These are phyloP conservation scores for Drosophila borborema DNA, from an alignment of 2,888 invertebrate species.

Conservation along the genomic window DNA sequence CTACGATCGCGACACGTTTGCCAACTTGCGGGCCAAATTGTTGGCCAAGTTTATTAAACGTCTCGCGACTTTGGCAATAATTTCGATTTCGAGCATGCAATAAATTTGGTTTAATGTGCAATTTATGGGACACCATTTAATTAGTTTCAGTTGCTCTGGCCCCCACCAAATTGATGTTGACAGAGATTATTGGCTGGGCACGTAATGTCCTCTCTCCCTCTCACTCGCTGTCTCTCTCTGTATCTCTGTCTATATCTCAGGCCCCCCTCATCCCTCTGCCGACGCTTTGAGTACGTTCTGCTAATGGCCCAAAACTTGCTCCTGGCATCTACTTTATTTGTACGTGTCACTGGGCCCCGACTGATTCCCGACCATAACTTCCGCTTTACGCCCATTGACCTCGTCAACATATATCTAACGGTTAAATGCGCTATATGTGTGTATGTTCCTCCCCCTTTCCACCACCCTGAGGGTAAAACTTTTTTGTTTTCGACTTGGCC, in stretches of 20 bases:
- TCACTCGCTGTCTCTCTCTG: background rate
- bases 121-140: conserved; percentile 84
- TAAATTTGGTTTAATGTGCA: conserved; percentile 83
- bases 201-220: conserved; percentile 53
- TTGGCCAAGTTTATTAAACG: conserved; percentile 76
- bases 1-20: conserved; percentile 71
- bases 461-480: conserved; percentile 50
- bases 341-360: conserved; percentile 63
- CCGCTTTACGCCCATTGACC: conserved; percentile 77
- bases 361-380: conserved; percentile 72
- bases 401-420: conserved; percentile 77
- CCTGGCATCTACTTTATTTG: conserved; percentile 67
- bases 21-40: conserved; percentile 44
- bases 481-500: conserved; percentile 30
- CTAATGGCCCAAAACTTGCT: conserved; percentile 72
- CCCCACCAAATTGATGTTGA: conserved; percentile 81
- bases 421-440: conserved; percentile 57
- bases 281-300: conserved; percentile 30
- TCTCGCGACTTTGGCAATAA: conserved; percentile 79
- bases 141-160: conserved; percentile 78
- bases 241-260: background rate
- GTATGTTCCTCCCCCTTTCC: background rate
- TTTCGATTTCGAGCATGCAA: conserved; percentile 77
- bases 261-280: background rate
- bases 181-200: conserved; percentile 81